Conservation (phyloP, 2,888 invertebrate genomes). For the Dryobota labecula region DNA sequence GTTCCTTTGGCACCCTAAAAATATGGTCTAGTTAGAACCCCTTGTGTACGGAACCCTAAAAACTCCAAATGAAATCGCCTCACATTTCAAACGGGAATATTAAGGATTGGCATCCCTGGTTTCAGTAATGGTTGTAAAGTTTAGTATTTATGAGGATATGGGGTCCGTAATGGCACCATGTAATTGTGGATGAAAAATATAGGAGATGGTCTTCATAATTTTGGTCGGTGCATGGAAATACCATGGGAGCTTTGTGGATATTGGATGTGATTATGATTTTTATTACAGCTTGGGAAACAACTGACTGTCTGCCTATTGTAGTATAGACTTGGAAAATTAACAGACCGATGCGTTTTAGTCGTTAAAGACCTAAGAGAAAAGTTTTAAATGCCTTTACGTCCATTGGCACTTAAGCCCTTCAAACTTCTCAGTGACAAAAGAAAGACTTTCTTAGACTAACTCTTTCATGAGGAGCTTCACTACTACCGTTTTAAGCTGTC, state of each 20-base stretch:
- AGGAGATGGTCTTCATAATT: conserved; percentile 35
- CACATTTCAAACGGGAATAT: conserved; percentile 74
- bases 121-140: conserved; percentile 55
- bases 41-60: conserved; percentile 22
- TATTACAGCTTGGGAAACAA: not conserved
- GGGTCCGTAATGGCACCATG: conserved; percentile 31
- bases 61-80: conserved; percentile 71
- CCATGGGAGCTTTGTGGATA: conserved; percentile 7
- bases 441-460: not conserved
- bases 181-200: conserved; percentile 47
- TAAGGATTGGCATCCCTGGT: conserved; percentile 63
- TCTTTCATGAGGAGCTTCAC: not conserved
- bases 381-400: not conserved
- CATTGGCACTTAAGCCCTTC: not conserved
- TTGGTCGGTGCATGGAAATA: conserved; percentile 16
- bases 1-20: not conserved
- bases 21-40: not conserved
- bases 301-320: not conserved
- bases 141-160: conserved; percentile 63
- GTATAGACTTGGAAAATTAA: not conserved
- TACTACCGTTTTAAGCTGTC: not conserved
- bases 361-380: not conserved
- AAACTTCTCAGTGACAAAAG: not conserved
- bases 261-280: not conserved
- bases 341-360: not conserved